Percentiles rank a stretch among this genome's conserved stretches.
phyloP scores from a whole-genome alignment of 30 jellyfish, hydroid and myxozoan species.

The Catostylus mosaicus region DNA sequence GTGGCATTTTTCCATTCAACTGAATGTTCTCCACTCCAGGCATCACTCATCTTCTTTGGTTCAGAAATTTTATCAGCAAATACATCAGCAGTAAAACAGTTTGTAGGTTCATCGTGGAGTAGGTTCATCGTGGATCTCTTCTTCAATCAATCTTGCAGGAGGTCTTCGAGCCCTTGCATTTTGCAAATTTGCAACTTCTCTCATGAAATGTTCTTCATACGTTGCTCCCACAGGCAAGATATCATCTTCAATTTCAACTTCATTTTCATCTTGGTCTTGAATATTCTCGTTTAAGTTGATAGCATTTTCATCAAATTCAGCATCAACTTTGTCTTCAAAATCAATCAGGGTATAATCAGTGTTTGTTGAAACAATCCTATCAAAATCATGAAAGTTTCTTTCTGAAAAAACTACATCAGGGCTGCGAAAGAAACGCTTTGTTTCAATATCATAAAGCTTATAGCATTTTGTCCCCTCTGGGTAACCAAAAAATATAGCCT shows the following conservation, averaged over 20 bases:
- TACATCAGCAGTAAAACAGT: too few relatives aligned
- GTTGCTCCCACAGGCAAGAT: slow-evolving; percentile 27
- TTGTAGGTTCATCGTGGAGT: too few relatives aligned
- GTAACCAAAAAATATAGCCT: slow-evolving; percentile 28
- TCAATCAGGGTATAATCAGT: slow-evolving; percentile 1
- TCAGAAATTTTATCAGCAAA: too few relatives aligned
- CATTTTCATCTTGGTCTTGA: too few relatives aligned
- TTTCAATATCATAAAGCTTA: slow-evolving; percentile 15
- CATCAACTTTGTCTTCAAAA: slow-evolving; percentile 15
- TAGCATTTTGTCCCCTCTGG: slow-evolving; percentile 9
- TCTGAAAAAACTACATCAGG: neutral
- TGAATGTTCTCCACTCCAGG: too few relatives aligned
- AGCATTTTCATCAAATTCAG: slow-evolving; percentile 21
- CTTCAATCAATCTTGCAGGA: slow-evolving; percentile 6
- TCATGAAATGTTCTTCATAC: slow-evolving; percentile 17
- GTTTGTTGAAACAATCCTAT: neutral
- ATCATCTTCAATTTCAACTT: neutral
- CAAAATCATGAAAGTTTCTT: slow-evolving; percentile 31
- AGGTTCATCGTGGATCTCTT: too few relatives aligned
- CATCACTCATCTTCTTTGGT: too few relatives aligned
- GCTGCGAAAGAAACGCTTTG: slow-evolving; percentile 11
- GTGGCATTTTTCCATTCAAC: too few relatives aligned
- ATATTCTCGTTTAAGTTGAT: neutral
- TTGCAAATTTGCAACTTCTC: slow-evolving; percentile 17
- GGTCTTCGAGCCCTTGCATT: neutral